Evolutionary conservation across 2,797 vertebrate genomes (phyloP), one percentile per base, ranked within the genome.

Genomic region (Emydoidea blandingii): DNA sequence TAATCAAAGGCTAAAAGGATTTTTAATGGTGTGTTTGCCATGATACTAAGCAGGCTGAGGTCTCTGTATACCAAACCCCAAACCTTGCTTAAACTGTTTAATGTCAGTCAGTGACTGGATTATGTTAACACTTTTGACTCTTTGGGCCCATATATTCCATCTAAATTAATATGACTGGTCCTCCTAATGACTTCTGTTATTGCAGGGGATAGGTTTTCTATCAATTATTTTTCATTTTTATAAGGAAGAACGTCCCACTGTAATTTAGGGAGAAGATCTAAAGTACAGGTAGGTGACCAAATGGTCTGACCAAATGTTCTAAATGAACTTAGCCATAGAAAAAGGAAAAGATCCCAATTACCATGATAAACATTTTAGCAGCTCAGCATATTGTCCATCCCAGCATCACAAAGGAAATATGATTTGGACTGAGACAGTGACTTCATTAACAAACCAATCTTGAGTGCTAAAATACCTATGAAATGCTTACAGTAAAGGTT

Each of bases 371-470:
- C 11, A 74, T 9, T 90, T 87, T 54, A 52, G 57, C 59, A 52
- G 54, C 79, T 92, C 72, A 83, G 23, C 3, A 23, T n/a, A 81
- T 76, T 52, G 25, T 14, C 31, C 23, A 92, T 89, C n/a, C n/a
- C 52, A 93, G 5, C 21, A 21, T 74, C 23, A 54, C 12, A 76
- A 47, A 74, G 15, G 57, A 27, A 3, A 47, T 44, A 89, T 18
- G 16, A 65, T 65, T 65, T 65, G 62, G 62, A 65, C 34, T 65
- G 31, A 65, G 62, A n/a, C 34, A 34, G 34, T 12, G 16, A 18
- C 34, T 74, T 52, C 89, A 29, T 83, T 93, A 34, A 5, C 8
- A 91, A 96, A 93, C 37, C 79, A 92, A 91, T 2, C 9, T 9
- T 15, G 10, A 74, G 27, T 41, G 18, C 25, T 44, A 52, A 89